Percentiles rank a stretch among this genome's conserved stretches.
Evolutionary conservation across 2,797 vertebrate genomes (phyloP).

Genomic region (Dromococcyx pavoninus): DNA sequence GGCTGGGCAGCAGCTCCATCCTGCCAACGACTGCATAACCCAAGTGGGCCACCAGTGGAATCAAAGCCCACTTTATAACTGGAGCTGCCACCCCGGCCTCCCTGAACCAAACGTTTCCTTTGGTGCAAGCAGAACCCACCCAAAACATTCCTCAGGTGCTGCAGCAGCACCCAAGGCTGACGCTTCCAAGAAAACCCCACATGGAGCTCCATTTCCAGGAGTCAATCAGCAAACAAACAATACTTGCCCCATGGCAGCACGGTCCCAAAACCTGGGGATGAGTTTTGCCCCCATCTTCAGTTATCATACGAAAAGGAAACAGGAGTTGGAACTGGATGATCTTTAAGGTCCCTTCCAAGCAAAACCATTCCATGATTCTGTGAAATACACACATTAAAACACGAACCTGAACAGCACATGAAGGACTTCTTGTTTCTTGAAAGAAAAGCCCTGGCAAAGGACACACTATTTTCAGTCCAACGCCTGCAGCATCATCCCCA

Average conservation of each 20-base stretch:
- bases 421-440: neutral
- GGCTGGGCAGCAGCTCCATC: too few relatives aligned
- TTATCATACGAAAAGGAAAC: neutral
- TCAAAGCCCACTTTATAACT: too few relatives aligned
- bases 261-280: neutral
- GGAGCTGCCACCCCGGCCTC: too few relatives aligned
- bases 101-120: too few relatives aligned
- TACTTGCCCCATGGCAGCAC: too few relatives aligned
- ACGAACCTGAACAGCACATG: rapidly evolving
- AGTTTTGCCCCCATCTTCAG: neutral
- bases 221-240: neutral
- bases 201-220: neutral
- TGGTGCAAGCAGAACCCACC: rapidly evolving
- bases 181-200: neutral
- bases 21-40: too few relatives aligned
- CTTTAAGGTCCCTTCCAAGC: too few relatives aligned
- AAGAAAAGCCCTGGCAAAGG: neutral
- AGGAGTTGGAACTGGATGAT: too few relatives aligned
- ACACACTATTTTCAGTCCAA: neutral
- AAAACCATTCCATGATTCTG: too few relatives aligned
- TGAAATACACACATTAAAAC: neutral
- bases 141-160: neutral
- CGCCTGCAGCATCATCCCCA: neutral
- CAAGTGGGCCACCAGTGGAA: too few relatives aligned
- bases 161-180: neutral